Conservation (phyloP, 2,888 invertebrate genomes). For the Seladonia tumulorum region DNA sequence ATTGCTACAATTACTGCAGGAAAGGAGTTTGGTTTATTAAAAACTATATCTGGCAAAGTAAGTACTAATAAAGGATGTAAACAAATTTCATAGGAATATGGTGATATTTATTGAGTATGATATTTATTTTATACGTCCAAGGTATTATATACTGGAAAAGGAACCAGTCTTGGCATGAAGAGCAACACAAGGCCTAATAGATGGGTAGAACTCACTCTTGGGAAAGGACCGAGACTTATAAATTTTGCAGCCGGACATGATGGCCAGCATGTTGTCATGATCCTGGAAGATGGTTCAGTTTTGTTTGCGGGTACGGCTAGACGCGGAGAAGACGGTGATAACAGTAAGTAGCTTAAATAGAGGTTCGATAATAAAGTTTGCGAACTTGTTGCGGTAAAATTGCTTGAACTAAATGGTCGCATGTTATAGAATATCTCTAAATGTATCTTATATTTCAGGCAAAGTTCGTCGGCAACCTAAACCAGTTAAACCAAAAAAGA, state of each 20-base stretch:
- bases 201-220: conserved; percentile 88
- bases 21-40: conserved; percentile 95
- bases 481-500: conserved; percentile 96
- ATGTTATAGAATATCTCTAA: not conserved
- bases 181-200: conserved; percentile 86
- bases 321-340: conserved; percentile 97
- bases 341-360: conserved; percentile 84
- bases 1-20: conserved; percentile 91
- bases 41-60: conserved; percentile 94
- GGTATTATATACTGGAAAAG: conserved; percentile 95
- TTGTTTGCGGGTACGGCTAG: conserved; percentile 94
- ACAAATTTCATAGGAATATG: not conserved
- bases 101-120: not conserved
- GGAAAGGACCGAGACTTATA: conserved; percentile 90
- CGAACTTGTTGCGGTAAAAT: not conserved
- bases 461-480: conserved; percentile 92
- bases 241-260: conserved; percentile 97
- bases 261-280: conserved; percentile 94
- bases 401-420: not conserved
- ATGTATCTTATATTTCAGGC: conserved; percentile 72
- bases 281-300: conserved; percentile 97
- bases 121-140: conserved; percentile 73
- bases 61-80: conserved; percentile 23
- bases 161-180: conserved; percentile 94
- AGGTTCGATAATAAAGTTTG: not conserved